Evolutionary conservation across 2,797 vertebrate species (phyloP).

Genomic region (Intellagama lesueurii): DNA sequence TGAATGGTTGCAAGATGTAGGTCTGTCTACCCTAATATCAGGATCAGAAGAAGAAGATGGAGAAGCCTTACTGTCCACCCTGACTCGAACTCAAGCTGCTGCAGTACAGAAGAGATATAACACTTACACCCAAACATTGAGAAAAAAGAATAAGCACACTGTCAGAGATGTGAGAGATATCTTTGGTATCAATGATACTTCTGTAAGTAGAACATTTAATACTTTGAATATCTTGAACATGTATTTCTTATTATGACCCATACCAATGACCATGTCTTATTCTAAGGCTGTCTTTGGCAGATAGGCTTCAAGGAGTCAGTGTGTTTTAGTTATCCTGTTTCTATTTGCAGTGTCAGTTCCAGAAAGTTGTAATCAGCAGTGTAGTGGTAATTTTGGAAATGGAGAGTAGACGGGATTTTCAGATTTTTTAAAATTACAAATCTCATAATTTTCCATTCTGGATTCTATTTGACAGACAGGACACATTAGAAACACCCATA

Average conservation of each 20-base stretch:
- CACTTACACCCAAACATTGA: slow-evolving; percentile 92
- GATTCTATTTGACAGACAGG: too few species aligned
- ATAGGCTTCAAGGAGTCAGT: too few species aligned
- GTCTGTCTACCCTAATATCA: slow-evolving; percentile 87
- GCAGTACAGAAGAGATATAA: slow-evolving; percentile 91
- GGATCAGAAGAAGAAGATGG: slow-evolving; percentile 84
- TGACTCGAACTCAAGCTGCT: slow-evolving; percentile 90
- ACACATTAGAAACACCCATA: too few species aligned
- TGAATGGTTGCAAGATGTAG: slow-evolving; percentile 92
- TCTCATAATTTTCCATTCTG: too few species aligned
- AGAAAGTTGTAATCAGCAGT: too few species aligned
- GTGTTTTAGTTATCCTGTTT: too few species aligned
- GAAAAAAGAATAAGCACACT: slow-evolving; percentile 87
- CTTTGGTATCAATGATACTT: slow-evolving; percentile 79
- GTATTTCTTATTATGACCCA: neutral
- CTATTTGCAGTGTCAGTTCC: too few species aligned
- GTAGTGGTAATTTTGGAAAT: too few species aligned
- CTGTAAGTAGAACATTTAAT: slow-evolving; percentile 75
- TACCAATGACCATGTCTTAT: too few species aligned
- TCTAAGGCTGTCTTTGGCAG: too few species aligned
- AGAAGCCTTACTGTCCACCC: slow-evolving; percentile 90
- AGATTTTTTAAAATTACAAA: too few species aligned
- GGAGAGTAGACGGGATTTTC: too few species aligned
- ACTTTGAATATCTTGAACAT: neutral
- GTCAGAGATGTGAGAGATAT: slow-evolving; percentile 89